These are phyloP conservation scores for Zelostemma sp. DNA, from an alignment of 1,140 invertebrate genomes.

Conservation along the genomic window DNA sequence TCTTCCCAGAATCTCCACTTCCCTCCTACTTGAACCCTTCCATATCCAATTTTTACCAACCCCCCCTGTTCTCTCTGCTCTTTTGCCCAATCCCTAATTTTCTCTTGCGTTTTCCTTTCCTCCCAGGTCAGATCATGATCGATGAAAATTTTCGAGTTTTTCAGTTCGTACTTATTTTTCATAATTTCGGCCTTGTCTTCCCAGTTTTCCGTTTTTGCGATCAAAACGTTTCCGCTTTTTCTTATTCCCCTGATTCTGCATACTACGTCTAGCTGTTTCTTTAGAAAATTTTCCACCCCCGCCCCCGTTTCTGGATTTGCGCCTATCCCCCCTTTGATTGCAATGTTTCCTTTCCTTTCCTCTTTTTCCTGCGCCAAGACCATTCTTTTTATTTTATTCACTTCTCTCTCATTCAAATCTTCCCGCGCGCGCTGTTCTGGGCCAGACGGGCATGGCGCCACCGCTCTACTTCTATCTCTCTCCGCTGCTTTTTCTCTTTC, in stretches of 20 bases:
- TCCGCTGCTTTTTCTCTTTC: no score
- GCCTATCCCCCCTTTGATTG: constrained; percentile 6
- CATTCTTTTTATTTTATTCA: constrained; percentile 3
- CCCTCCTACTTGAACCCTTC: not conserved
- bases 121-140: constrained; percentile 7
- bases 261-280: not conserved
- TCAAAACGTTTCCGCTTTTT: not conserved
- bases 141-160: not conserved
- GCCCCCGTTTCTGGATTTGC: not conserved
- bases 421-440: no score
- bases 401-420: not conserved
- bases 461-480: no score
- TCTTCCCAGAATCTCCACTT: not conserved
- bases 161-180: not conserved
- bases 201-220: not conserved
- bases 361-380: not conserved
- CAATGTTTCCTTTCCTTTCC: not conserved
- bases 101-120: not conserved
- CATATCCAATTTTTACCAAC: not conserved
- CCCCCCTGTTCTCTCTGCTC: not conserved
- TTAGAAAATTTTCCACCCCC: not conserved
- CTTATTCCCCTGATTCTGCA: not conserved
- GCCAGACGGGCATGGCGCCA: no score
- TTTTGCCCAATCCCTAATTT: not conserved
- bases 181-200: constrained; percentile 3